phyloP scores from a whole-genome alignment of 1,140 invertebrate species.

The Caenorhabditis inopinata region DNA sequence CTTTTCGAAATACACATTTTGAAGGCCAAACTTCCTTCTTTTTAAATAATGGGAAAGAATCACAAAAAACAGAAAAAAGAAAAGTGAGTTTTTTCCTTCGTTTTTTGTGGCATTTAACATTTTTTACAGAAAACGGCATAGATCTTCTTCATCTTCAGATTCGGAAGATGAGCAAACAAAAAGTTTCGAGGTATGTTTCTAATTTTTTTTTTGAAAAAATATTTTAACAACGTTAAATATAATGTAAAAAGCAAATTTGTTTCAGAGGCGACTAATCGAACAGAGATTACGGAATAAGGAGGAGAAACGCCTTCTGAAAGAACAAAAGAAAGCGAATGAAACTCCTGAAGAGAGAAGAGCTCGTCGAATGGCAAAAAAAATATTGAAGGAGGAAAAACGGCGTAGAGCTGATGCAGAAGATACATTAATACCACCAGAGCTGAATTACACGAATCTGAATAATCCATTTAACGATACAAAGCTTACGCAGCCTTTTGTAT shows the following conservation, averaged over 20 bases:
- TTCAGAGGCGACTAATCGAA: not conserved
- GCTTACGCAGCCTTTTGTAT: slow-evolving; percentile 87
- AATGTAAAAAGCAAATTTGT: not conserved
- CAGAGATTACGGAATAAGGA: slow-evolving; percentile 70
- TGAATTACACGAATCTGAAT: slow-evolving; percentile 86
- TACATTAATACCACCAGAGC: slow-evolving; percentile 46
- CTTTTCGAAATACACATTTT: not conserved
- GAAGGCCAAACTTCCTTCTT: not conserved
- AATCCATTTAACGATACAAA: slow-evolving; percentile 98
- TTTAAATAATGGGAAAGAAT: not conserved
- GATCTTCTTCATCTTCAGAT: not conserved
- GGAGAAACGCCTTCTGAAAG: slow-evolving; percentile 73
- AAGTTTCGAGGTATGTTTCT: not conserved
- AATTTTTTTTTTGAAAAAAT: too few relatives aligned
- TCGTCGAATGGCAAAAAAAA: slow-evolving; percentile 82
- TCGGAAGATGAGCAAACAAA: not conserved
- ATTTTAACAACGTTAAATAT: not conserved
- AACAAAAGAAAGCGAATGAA: slow-evolving; percentile 83
- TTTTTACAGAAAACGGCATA: not conserved
- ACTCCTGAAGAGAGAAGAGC: slow-evolving; percentile 90
- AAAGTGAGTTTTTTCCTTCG: not conserved
- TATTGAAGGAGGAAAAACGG: slow-evolving; percentile 75
- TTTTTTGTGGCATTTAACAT: too few relatives aligned
- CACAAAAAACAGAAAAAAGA: slow-evolving; percentile 10
- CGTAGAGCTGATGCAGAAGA: slow-evolving; percentile 19